Evolutionary conservation across 1,140 invertebrate genomes (phyloP).

Genomic region (Panulirus ornatus): DNA sequence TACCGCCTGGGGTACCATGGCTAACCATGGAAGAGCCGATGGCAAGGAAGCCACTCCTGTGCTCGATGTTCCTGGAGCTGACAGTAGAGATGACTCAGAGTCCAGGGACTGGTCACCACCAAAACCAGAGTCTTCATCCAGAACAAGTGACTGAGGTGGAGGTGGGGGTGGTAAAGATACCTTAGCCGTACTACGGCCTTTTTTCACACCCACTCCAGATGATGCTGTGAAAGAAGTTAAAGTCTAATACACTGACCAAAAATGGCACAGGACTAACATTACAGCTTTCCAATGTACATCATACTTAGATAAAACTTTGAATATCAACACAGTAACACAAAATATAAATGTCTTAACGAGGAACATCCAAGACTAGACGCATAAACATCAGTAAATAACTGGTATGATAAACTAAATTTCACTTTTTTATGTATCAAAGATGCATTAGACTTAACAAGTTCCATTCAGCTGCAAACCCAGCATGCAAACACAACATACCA

Average conservation of each 20-base stretch:
- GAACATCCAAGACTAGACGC: too few species aligned
- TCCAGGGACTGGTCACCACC: constrained; percentile 66
- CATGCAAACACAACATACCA: too few species aligned
- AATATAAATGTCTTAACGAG: too few species aligned
- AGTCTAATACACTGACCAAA: not conserved
- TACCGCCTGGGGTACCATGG: constrained; percentile 66
- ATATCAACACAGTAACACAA: too few species aligned
- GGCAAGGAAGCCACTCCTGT: constrained; percentile 11
- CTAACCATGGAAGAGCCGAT: constrained; percentile 33
- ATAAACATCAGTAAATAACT: too few species aligned
- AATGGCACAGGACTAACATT: not conserved
- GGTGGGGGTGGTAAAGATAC: constrained; percentile 35
- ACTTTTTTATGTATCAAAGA: too few species aligned
- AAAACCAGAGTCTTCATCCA: constrained; percentile 70
- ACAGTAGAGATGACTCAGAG: constrained; percentile 35
- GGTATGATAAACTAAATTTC: too few species aligned
- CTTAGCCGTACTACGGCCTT: constrained; percentile 35
- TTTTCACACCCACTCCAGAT: constrained; percentile 50
- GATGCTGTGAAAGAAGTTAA: constrained; percentile 9
- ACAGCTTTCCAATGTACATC: not conserved
- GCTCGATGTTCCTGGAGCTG: not conserved
- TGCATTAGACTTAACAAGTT: too few species aligned
- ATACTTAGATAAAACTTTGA: too few species aligned
- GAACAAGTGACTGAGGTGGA: constrained; percentile 42
- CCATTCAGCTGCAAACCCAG: too few species aligned